Percentiles rank a stretch among this genome's conserved stretches.
Evolutionary conservation across 2,113 vertebrate genomes (phyloP).

Genomic region (Salvelinus sp.): DNA sequence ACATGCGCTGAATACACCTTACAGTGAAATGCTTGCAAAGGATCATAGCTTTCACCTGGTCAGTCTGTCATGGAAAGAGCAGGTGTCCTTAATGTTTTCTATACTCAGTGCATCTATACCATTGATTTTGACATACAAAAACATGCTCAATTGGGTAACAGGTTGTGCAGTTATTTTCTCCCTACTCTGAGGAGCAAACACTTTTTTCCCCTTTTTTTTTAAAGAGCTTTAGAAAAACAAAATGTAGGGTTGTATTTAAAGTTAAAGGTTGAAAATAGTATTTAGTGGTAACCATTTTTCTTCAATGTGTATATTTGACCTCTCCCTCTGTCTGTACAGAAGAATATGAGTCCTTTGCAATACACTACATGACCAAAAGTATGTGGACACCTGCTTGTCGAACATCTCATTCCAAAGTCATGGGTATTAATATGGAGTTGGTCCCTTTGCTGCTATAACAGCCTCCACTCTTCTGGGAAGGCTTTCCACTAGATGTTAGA

Average conservation of each 20-base stretch:
- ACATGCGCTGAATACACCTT: too few relatives aligned
- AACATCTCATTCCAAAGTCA: too few relatives aligned
- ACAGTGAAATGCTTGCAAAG: too few relatives aligned
- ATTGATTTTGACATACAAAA: constrained; percentile 7
- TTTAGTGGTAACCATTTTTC: neutral
- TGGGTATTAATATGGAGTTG: too few relatives aligned
- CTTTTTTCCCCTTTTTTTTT: neutral
- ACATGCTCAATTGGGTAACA: constrained; percentile 23
- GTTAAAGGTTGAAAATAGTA: neutral
- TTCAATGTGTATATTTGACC: neutral
- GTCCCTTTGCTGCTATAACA: too few relatives aligned
- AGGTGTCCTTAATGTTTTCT: too few relatives aligned
- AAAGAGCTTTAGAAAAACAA: neutral
- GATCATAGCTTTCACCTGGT: too few relatives aligned
- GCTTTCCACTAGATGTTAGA: too few relatives aligned
- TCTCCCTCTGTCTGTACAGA: neutral
- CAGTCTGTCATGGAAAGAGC: too few relatives aligned
- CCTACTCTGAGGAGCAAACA: neutral
- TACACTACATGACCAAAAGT: neutral
- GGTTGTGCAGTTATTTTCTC: constrained; percentile 15
- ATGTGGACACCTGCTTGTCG: too few relatives aligned
- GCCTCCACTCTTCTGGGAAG: too few relatives aligned
- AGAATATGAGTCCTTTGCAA: constrained; percentile 3
- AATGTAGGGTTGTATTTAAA: neutral
- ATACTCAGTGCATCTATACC: constrained; percentile 2